phyloP scores from a whole-genome alignment of 2,888 invertebrate species.

The Heliconius ethilla region DNA sequence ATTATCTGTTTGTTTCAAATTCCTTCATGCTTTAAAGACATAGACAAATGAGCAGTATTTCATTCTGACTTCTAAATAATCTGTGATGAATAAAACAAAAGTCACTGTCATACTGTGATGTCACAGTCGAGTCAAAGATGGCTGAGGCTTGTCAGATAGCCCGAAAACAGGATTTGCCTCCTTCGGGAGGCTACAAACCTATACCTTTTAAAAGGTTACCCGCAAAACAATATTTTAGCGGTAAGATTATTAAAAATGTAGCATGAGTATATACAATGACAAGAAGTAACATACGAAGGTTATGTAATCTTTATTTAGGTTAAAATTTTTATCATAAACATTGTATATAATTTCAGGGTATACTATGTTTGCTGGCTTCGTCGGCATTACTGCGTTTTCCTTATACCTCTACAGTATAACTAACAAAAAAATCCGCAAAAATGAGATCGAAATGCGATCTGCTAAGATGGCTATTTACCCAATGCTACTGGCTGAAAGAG shows the following conservation, averaged over 20 bases:
- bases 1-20: not conserved
- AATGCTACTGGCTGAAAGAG: slow-evolving; percentile 90
- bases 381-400: slow-evolving; percentile 81
- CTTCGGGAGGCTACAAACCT: slow-evolving; percentile 92
- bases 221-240: slow-evolving; percentile 86
- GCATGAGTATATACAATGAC: not conserved
- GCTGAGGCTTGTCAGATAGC: slow-evolving; percentile 60
- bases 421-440: slow-evolving; percentile 75
- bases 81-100: not conserved
- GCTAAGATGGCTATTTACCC: slow-evolving; percentile 89
- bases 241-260: slow-evolving; percentile 67
- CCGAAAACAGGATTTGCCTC: slow-evolving; percentile 94
- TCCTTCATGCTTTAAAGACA: not conserved
- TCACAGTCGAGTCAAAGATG: slow-evolving; percentile 55
- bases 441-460: slow-evolving; percentile 89
- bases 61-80: not conserved
- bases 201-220: slow-evolving; percentile 88
- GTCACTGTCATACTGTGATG: slow-evolving; percentile 5
- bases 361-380: slow-evolving; percentile 83
- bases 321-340: slow-evolving; percentile 46
- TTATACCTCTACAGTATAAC: slow-evolving; percentile 82
- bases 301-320: slow-evolving; percentile 70
- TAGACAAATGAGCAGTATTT: not conserved
- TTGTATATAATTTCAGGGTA: slow-evolving; percentile 74
- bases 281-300: slow-evolving; percentile 47